Evolutionary conservation across 2,113 vertebrate genomes (phyloP), one percentile per base, ranked within the genome.

Genomic region (Passerina amoena): DNA sequence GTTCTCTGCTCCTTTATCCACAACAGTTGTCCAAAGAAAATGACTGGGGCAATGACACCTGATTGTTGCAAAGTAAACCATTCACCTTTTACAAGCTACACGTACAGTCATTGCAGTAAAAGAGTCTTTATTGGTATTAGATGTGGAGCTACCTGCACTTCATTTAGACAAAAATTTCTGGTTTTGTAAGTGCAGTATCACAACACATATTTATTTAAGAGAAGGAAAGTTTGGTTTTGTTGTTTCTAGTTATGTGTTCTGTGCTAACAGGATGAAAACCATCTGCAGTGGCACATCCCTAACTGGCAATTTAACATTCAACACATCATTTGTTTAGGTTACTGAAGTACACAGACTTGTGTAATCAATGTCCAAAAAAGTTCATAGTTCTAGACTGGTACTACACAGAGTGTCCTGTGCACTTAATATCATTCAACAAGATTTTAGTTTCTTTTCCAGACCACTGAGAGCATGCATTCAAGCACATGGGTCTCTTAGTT

Each of bases 1-100:
- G 10, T 66, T 82, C 38, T 93, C 82, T 76, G 22, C 57, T 75
- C 48, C 35, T 85, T 69, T 48, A 56, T 30, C n/a, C 66, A 33
- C 9, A 56, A 7, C 0, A 1, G 6, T 25, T 44, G 22, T 56
- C 47, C 60, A 5, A 0, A 31, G 66, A 48, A 79, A 66, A 38
- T 16, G 35, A 65, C 59, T 56, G 54, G 35, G 47, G 17, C n/a
- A 50, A 47, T 51, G 75, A 48, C 22, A 38, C 5, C 37, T 50
- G 68, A 71, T 31, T 63, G 82, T 86, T 33, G 0, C 30, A 18
- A 77, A 50, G 35, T 48, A 35, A 94, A 92, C 48, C 4, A 12
- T 47, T 66, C 38, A 27, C 56, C 44, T 91, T 72, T 38, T 31
- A 50, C 12, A 44, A 66, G 35, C 37, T 73, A 15, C 10, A 38